phyloP scores from a whole-genome alignment of 1,140 invertebrate species.

The Apis cerana region DNA sequence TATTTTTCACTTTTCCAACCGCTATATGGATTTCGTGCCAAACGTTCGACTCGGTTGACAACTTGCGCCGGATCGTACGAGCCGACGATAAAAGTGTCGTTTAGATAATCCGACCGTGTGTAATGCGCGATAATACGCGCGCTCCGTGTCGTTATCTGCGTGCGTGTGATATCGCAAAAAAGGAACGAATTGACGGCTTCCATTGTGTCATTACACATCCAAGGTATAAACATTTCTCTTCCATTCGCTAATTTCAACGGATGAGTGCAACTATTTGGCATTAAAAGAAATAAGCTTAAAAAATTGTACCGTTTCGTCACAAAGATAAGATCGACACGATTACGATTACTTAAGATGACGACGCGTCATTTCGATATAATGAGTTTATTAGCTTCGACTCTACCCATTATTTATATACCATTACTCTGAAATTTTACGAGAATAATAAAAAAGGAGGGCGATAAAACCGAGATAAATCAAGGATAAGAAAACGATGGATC shows the following conservation, averaged over 20 bases:
- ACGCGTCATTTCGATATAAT: neutral
- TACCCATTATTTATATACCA: neutral
- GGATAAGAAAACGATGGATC: slow-evolving; percentile 1
- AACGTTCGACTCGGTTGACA: slow-evolving; percentile 40
- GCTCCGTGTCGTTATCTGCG: neutral
- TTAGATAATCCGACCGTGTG: slow-evolving; percentile 26
- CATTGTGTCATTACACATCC: neutral
- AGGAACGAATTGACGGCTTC: neutral
- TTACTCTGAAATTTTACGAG: neutral
- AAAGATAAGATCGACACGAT: neutral
- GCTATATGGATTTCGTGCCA: slow-evolving; percentile 53
- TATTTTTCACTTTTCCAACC: slow-evolving; percentile 57
- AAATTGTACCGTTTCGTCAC: no score
- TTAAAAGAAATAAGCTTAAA: no score
- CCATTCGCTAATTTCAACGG: neutral
- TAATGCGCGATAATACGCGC: slow-evolving; percentile 28
- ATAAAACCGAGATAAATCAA: slow-evolving; percentile 33
- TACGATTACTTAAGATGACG: neutral
- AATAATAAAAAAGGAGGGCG: slow-evolving; percentile 5
- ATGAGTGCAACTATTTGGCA: neutral
- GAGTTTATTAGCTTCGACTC: neutral
- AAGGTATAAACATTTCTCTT: neutral
- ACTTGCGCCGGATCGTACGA: slow-evolving; percentile 9
- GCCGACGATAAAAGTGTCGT: slow-evolving; percentile 28
- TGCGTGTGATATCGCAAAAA: neutral